These are phyloP conservation scores for Catharus fuscescens DNA, from an alignment of 2,113 vertebrate species.

Conservation along the genomic window DNA sequence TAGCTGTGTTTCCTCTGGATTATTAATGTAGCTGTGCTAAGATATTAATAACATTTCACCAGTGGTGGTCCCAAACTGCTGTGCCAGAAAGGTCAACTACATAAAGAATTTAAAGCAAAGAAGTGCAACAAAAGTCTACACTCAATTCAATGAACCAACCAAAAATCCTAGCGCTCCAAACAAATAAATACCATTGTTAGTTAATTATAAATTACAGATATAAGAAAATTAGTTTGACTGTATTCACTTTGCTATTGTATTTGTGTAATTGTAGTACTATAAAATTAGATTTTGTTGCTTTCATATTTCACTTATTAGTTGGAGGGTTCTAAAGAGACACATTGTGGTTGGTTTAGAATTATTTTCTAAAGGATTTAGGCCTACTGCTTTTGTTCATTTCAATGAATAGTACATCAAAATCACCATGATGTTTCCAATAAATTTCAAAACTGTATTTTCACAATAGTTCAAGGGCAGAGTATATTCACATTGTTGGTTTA, in stretches of 20 bases:
- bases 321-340: background rate
- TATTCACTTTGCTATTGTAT: background rate
- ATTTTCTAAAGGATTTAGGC: background rate
- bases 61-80: conserved; percentile 58
- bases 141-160: background rate
- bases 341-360: background rate
- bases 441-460: background rate
- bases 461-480: background rate
- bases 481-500: background rate
- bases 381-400: background rate
- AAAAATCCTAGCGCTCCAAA: background rate
- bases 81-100: conserved; percentile 69
- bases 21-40: conserved; percentile 68
- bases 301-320: background rate
- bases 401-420: background rate
- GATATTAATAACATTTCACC: conserved; percentile 70
- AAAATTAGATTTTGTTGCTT: background rate
- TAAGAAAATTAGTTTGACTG: background rate
- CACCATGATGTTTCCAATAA: background rate
- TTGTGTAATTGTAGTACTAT: background rate
- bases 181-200: background rate
- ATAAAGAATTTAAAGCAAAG: conserved; percentile 25
- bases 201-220: background rate
- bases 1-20: conserved; percentile 65
- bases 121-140: background rate